Percentiles rank a stretch among this genome's conserved stretches.
These are phyloP conservation scores for Chorisops tibialis DNA, from an alignment of 2,888 invertebrate species.

Conservation along the genomic window DNA sequence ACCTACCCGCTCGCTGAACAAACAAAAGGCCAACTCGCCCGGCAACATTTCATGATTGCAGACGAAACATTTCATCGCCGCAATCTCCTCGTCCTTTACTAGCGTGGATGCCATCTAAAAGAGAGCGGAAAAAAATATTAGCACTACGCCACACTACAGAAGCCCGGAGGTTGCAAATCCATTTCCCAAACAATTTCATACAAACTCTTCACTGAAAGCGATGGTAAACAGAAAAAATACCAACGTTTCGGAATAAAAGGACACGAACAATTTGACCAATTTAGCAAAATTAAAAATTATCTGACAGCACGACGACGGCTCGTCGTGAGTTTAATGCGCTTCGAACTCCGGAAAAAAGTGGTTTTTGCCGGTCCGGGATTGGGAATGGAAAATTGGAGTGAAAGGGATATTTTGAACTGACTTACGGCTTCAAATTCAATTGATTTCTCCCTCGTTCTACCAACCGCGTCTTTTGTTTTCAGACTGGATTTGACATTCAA, in stretches of 20 bases:
- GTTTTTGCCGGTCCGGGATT: no score
- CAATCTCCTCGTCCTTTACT: neutral
- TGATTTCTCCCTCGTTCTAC: no score
- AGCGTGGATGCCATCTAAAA: slow-evolving; percentile 24
- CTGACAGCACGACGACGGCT: slow-evolving; percentile 10
- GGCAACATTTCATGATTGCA: slow-evolving; percentile 33
- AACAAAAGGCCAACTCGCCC: slow-evolving; percentile 33
- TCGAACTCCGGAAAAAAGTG: no score
- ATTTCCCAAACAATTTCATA: neutral
- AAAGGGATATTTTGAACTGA: no score
- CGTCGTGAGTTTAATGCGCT: neutral
- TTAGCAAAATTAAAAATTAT: slow-evolving; percentile 27
- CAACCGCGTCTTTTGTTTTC: no score
- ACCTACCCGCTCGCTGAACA: slow-evolving; percentile 34
- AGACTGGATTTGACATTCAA: no score
- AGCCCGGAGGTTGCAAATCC: no score
- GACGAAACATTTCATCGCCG: slow-evolving; percentile 33
- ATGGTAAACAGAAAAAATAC: slow-evolving; percentile 27
- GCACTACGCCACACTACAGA: neutral
- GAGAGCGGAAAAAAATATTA: slow-evolving; percentile 1
- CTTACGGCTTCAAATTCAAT: no score
- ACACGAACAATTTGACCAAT: slow-evolving; percentile 31
- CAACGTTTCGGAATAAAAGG: slow-evolving; percentile 31
- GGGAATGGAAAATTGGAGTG: no score
- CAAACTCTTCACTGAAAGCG: neutral